Percentiles rank a stretch among this genome's conserved stretches.
These are phyloP conservation scores for Formica aserva DNA, from an alignment of 2,888 invertebrate species.

Conservation along the genomic window DNA sequence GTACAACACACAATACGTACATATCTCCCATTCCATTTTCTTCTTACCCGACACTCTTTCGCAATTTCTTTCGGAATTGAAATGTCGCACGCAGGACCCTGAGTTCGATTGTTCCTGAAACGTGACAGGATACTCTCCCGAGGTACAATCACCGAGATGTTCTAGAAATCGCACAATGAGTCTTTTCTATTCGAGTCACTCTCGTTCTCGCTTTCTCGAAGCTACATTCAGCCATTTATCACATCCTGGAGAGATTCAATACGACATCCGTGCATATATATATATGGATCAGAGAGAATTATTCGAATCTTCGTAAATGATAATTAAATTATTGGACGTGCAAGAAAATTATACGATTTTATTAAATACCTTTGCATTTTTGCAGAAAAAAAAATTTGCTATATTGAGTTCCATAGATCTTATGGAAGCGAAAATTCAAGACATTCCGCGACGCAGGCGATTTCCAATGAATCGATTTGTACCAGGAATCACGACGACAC, in stretches of 20 bases:
- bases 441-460: conserved; percentile 78
- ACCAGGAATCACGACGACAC: conserved; percentile 77
- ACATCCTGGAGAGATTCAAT: not conserved
- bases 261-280: not conserved
- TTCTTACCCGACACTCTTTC: conserved; percentile 60
- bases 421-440: conserved; percentile 56
- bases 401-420: conserved; percentile 45
- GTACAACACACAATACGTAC: not conserved
- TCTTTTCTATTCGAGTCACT: conserved; percentile 37
- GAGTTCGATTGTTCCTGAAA: conserved; percentile 74
- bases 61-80: conserved; percentile 74
- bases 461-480: conserved; percentile 83
- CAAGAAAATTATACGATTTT: not conserved
- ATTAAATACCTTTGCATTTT: not conserved
- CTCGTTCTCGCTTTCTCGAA: conserved; percentile 10
- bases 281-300: conserved; percentile 21
- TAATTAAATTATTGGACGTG: not conserved
- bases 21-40: conserved; percentile 27
- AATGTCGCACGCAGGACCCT: conserved; percentile 67
- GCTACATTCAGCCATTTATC: not conserved
- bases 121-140: conserved; percentile 61
- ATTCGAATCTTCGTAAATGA: not conserved
- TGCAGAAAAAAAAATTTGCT: conserved; percentile 38
- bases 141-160: conserved; percentile 53
- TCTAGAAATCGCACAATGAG: conserved; percentile 61